Evolutionary conservation across 2,888 invertebrate genomes (phyloP).

Genomic region (Petrolisthes manimaculis): DNA sequence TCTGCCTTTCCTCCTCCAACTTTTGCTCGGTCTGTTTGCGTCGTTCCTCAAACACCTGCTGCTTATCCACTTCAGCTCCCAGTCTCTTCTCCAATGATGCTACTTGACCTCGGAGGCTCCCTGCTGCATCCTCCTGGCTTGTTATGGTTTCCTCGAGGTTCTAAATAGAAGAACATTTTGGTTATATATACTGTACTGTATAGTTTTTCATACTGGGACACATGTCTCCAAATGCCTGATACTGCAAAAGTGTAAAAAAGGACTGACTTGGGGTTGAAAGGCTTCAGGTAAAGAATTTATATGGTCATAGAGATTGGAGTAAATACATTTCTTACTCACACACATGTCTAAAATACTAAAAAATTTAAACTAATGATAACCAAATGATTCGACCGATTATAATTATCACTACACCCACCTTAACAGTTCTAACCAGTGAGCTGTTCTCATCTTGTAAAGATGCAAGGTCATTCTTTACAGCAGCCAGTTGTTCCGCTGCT

Average conservation of each 20-base stretch:
- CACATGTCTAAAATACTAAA: too few species aligned
- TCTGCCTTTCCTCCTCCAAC: slow-evolving; percentile 48
- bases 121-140: slow-evolving; percentile 34
- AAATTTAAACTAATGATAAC: too few species aligned
- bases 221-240: too few species aligned
- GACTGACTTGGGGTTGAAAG: too few species aligned
- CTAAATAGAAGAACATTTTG: slow-evolving; percentile 7
- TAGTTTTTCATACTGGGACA: too few species aligned
- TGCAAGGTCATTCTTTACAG: slow-evolving; percentile 52
- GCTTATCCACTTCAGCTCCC: slow-evolving; percentile 36
- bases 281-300: too few species aligned
- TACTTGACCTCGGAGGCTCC: slow-evolving; percentile 47
- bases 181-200: too few species aligned
- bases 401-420: slow-evolving; percentile 36
- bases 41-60: slow-evolving; percentile 37
- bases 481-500: slow-evolving; percentile 58
- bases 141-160: slow-evolving; percentile 54
- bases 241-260: too few species aligned
- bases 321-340: too few species aligned
- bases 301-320: too few species aligned
- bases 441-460: slow-evolving; percentile 47
- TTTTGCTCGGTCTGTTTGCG: slow-evolving; percentile 34
- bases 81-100: slow-evolving; percentile 44
- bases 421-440: slow-evolving; percentile 40
- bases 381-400: too few species aligned